phyloP scores from a whole-genome alignment of 2,888 invertebrate genomes.

The Cylindroiulus punctatus region DNA sequence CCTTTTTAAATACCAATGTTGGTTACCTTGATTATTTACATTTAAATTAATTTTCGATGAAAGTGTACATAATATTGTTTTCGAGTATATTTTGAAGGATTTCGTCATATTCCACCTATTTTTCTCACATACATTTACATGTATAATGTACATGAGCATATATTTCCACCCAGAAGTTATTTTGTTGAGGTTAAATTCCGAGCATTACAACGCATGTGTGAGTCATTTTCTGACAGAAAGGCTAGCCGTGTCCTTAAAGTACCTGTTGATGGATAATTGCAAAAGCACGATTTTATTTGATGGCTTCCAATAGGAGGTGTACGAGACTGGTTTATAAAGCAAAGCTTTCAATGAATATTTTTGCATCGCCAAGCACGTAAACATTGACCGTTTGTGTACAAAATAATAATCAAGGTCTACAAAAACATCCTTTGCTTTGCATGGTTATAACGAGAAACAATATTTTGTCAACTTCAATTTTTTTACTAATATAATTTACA shows the following conservation, averaged over 20 bases:
- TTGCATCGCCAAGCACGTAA: conserved; percentile 40
- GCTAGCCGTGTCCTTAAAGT: neutral
- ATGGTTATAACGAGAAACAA: conserved; percentile 1
- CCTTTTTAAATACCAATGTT: too few relatives aligned
- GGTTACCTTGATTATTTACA: too few relatives aligned
- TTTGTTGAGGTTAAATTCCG: neutral
- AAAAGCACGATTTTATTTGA: neutral
- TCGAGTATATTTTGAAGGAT: too few relatives aligned
- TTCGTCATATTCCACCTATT: neutral
- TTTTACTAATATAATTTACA: neutral
- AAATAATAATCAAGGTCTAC: conserved; percentile 10
- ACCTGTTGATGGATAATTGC: neutral
- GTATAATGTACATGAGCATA: too few relatives aligned
- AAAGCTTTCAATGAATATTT: neutral
- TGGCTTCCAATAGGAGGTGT: neutral
- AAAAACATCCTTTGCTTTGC: neutral
- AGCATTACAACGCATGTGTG: neutral
- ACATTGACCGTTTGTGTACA: neutral
- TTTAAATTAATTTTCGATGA: too few relatives aligned
- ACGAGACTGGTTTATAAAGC: neutral
- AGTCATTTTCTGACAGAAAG: neutral
- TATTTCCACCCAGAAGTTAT: neutral
- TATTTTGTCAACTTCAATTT: neutral
- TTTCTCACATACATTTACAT: neutral
- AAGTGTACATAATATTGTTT: too few relatives aligned